These are phyloP conservation scores for Cryptocephalus primarius DNA, from an alignment of 2,888 invertebrate genomes.

Conservation along the genomic window DNA sequence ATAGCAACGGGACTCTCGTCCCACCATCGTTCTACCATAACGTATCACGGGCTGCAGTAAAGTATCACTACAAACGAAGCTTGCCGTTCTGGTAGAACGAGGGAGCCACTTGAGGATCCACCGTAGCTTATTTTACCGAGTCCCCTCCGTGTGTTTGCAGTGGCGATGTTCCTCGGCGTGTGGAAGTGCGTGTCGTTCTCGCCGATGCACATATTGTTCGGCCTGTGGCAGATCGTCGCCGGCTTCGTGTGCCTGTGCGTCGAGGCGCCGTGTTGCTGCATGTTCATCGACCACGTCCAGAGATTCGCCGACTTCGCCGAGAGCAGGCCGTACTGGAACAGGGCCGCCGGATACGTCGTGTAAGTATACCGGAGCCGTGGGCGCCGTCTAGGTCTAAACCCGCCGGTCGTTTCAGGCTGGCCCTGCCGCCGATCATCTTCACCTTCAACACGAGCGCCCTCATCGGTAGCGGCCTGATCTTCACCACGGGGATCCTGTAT, in stretches of 20 bases:
- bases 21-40: too few species aligned
- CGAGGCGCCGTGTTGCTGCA: slow-evolving; percentile 95
- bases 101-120: too few species aligned
- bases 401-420: slow-evolving; percentile 46
- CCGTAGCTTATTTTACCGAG: too few species aligned
- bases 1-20: too few species aligned
- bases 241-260: slow-evolving; percentile 81
- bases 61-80: too few species aligned
- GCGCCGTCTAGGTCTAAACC: background rate
- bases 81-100: too few species aligned
- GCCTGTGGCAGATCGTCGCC: slow-evolving; percentile 78
- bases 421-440: slow-evolving; percentile 69
- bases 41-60: too few species aligned
- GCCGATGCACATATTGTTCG: slow-evolving; percentile 54
- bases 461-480: slow-evolving; percentile 81
- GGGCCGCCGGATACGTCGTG: slow-evolving; percentile 76
- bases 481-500: slow-evolving; percentile 80
- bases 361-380: slow-evolving; percentile 43
- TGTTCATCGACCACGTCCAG: slow-evolving; percentile 92
- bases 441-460: slow-evolving; percentile 65
- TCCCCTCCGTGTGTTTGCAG: too few species aligned
- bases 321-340: slow-evolving; percentile 77
- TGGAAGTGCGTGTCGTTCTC: slow-evolving; percentile 62
- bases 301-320: slow-evolving; percentile 75
- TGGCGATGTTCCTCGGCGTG: slow-evolving; percentile 73